Base-by-base conservation (phyloP, 2,888 invertebrate genomes). In the Morinoia aosen region DNA sequence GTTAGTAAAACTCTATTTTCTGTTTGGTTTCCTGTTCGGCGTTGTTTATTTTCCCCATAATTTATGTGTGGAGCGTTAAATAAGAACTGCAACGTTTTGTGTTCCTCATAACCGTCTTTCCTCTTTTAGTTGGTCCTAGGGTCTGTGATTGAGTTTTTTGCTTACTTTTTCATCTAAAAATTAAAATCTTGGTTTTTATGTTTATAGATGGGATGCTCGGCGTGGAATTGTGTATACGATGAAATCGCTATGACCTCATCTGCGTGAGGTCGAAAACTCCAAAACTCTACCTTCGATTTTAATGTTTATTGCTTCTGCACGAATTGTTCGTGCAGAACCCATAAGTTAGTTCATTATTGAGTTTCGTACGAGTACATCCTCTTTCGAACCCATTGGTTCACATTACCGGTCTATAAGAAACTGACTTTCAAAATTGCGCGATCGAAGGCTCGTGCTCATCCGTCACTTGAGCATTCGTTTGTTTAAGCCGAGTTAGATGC, bases 401-500 rank as follows among this genome's bases (percentile, higher is more conserved):
- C 40, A 90, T 90, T 40, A 40, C 39, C 40, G 14, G 90, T 39
- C 40, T 40, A 40, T 90, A 40, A 88, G 19, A 40, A 40, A 48
- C 40, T 90, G 40, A 90, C 90, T 39, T 90, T 10, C 39, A 11
- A 40, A 90, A 90, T 90, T 90, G 90, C 8, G 33, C 90, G 2
- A 40, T 90, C 90, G 12, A 14, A 48, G 40, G 90, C 40, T 90
- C 5, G 90, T 25, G n/a, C 39, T 56, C 91, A 91, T 91, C 91
- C 91, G 91, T 57, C 93, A 93, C 57, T 12, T 33, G 93, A 93
- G 3, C 58, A 7, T 33, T 57, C 57, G 25, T 93, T 93, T 57
- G 93, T 93, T 93, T 57, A 93, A 48, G 91, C 11, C 91, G 91
- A 14, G 91, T 91, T 91, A 91, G 91, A 39, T 39, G 12, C 56